A percentile compares a stretch with the other conserved stretches of the same genome.
Evolutionary conservation across 1,140 invertebrate genomes (phyloP).

Genomic region (Luehdorfia chinensis): DNA sequence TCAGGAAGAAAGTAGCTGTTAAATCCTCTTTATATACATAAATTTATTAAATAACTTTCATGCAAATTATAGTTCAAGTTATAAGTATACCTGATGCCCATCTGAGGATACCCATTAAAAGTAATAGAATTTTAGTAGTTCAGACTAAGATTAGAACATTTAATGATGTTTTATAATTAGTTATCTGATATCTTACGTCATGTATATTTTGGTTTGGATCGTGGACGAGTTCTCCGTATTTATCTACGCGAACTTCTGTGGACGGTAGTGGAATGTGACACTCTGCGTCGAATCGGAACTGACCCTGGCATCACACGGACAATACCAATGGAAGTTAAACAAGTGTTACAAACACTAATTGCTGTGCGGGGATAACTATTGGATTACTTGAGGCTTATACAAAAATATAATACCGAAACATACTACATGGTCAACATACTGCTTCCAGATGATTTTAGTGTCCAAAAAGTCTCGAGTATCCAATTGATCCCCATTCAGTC

Average conservation of each 20-base stretch:
- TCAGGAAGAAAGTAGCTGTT: no score
- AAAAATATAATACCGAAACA: neutral
- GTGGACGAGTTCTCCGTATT: constrained; percentile 69
- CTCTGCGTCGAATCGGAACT: constrained; percentile 89
- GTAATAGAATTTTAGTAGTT: no score
- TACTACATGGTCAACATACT: neutral
- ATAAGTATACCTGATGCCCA: no score
- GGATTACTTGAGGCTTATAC: constrained; percentile 7
- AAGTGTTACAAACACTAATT: constrained; percentile 29
- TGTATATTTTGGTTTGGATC: constrained; percentile 66
- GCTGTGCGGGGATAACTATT: constrained; percentile 20
- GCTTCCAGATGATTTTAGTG: no score
- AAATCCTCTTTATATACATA: no score
- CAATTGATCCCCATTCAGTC: constrained; percentile 3
- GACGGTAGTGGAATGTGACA: constrained; percentile 81
- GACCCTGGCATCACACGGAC: constrained; percentile 79
- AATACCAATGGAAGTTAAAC: constrained; percentile 30
- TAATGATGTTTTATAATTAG: no score
- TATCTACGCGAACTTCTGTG: constrained; percentile 78
- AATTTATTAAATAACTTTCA: no score
- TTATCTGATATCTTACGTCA: constrained; percentile 64
- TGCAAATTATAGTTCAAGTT: no score
- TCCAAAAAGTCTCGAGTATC: neutral
- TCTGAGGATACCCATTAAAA: no score
- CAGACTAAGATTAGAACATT: no score